Percentiles rank a stretch among this genome's conserved stretches.
phyloP scores from a whole-genome alignment of 2,797 vertebrate genomes.

The Dicrostonyx torquatus region DNA sequence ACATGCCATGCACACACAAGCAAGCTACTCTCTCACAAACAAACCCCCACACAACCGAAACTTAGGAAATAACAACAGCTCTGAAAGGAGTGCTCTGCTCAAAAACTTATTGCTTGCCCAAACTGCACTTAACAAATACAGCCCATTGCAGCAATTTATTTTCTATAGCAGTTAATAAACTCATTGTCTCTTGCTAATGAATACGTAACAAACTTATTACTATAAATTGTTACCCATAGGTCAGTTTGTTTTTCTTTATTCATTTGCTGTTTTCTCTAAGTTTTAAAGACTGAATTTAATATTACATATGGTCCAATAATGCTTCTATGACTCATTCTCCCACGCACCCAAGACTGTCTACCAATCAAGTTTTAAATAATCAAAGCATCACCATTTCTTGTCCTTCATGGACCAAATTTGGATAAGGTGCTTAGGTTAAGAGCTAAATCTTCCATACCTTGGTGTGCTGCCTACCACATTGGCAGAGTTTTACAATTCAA shows the following conservation, averaged over 20 bases:
- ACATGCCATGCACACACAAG: not conserved
- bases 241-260: constrained; percentile 38
- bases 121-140: constrained; percentile 36
- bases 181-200: constrained; percentile 62
- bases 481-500: not conserved
- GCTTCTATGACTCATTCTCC: not conserved
- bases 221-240: constrained; percentile 50
- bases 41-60: not conserved
- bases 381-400: not conserved
- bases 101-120: constrained; percentile 46
- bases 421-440: constrained; percentile 27
- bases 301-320: not conserved
- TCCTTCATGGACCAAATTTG: constrained; percentile 11
- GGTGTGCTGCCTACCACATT: not conserved
- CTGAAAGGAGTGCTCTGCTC: not conserved
- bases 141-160: constrained; percentile 47
- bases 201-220: constrained; percentile 35
- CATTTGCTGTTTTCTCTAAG: constrained; percentile 1
- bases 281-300: constrained; percentile 55
- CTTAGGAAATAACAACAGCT: not conserved
- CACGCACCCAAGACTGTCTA: not conserved
- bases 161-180: constrained; percentile 54
- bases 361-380: constrained; percentile 34
- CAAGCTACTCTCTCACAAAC: not conserved
- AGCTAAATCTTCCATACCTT: not conserved